Percentiles rank a stretch among this genome's conserved stretches.
These are phyloP conservation scores for Triops longicaudatus DNA, from an alignment of 1,140 invertebrate species.

Conservation along the genomic window DNA sequence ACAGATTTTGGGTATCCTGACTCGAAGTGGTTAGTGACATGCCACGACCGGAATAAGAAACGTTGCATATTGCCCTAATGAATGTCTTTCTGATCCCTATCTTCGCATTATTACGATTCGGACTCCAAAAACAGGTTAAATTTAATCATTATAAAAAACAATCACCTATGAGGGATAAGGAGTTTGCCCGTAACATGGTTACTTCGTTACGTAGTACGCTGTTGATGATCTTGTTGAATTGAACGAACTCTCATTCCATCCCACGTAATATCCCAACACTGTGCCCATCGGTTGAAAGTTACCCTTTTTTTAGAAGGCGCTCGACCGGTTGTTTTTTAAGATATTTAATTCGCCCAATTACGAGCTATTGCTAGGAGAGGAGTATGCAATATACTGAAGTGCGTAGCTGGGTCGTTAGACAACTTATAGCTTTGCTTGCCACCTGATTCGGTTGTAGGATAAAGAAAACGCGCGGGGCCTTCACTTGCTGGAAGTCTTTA, in stretches of 20 bases:
- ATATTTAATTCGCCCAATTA: not conserved
- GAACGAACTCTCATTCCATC: slow-evolving; percentile 2
- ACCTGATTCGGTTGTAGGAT: not conserved
- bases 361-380: not conserved
- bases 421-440: not conserved
- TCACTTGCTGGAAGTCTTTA: not conserved
- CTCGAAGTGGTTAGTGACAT: not conserved
- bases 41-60: not conserved
- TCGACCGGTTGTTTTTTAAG: not conserved
- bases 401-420: not conserved
- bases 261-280: not conserved
- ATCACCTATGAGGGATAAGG: not conserved
- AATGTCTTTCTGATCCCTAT: no score
- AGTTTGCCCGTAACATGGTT: not conserved
- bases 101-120: no score
- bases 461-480: not conserved
- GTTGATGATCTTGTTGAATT: not conserved
- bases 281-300: not conserved
- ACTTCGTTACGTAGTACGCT: not conserved
- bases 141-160: not conserved
- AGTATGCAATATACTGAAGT: not conserved
- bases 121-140: no score
- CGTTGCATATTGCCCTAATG: not conserved
- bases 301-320: not conserved
- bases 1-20: not conserved